Evolutionary conservation across 2,888 invertebrate genomes (phyloP), one percentile per base, ranked within the genome.

Genomic region (Pristionchus maxplancki): DNA sequence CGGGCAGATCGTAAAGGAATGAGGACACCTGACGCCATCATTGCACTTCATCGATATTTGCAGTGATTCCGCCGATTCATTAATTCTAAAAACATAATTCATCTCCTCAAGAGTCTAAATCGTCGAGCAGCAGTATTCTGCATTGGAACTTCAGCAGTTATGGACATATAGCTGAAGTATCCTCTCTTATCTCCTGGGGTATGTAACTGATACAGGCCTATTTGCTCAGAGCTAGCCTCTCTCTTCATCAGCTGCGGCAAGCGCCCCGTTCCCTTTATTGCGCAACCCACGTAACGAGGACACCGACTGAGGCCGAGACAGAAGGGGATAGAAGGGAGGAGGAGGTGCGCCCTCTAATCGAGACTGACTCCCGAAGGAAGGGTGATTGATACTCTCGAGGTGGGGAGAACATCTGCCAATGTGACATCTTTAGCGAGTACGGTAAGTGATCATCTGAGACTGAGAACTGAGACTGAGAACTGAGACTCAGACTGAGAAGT

Each of bases 221-320:
- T 74, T 74, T 74, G 74, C 40, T 74, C 9, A 34, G 64, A 64
- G 2, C 3, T 62, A 20, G 67, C 31, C 44, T 78, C 78, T 78
- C 48, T 15, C 28, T 17, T 67, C 17, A 31, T 34, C 13, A 11
- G 11, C 8, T 50, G 82, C 82, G 82, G 82, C 53, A 50, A 82
- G 74, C 28, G 15, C 53, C 15, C 53, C 15, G 3, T 17, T 17
- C 50, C 44, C 74, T 82, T 82, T 50, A 17, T 82, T 82, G 53
- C 82, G 82, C 82, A 82, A 82, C 53, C 31, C 74, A 74, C 74
- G 40, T 74, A 74, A 74, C 74, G 74, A 31, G 74, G 74, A 74
- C 74, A 74, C 44, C 74, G 74, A 74, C 44, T 24, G 40, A 15
- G 74, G 53, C 15, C 53, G 53, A 28, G 40, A 40, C 37, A 40